A percentile compares a stretch with the other conserved stretches of the same genome.
Evolutionary conservation across 92 coral and sea anemone genomes (phyloP).

Genomic region (Porites lobata): DNA sequence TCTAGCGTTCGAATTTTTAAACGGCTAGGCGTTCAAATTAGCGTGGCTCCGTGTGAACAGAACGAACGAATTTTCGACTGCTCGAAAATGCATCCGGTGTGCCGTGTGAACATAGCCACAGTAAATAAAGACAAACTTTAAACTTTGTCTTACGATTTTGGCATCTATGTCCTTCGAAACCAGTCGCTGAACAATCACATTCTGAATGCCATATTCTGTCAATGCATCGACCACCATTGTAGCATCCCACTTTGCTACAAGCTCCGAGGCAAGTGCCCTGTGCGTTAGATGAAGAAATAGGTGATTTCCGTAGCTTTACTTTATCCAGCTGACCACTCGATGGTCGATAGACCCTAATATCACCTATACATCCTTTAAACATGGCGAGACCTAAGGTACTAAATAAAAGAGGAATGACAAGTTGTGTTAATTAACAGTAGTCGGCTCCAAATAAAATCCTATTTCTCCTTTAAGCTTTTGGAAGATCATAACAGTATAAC

Average conservation of each 20-base stretch:
- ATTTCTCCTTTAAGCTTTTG: background rate
- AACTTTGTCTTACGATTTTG: constrained; percentile 32
- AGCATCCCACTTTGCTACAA: constrained; percentile 51
- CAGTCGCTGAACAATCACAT: constrained; percentile 77
- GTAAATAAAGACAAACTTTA: background rate
- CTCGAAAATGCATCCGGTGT: no score
- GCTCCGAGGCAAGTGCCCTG: constrained; percentile 57
- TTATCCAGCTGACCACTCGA: constrained; percentile 29
- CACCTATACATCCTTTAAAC: constrained; percentile 46
- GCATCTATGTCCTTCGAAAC: constrained; percentile 58
- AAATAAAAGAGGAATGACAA: background rate
- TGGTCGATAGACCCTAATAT: constrained; percentile 22
- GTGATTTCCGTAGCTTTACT: background rate
- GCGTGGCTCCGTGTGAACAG: no score
- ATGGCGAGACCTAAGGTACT: background rate
- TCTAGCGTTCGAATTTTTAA: no score
- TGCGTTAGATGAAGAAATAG: background rate
- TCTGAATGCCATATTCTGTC: constrained; percentile 61
- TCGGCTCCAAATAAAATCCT: background rate
- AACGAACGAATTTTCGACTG: no score
- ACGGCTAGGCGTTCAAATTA: no score
- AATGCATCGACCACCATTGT: constrained; percentile 75
- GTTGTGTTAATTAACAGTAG: background rate
- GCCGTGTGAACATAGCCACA: background rate
- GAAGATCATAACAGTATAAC: background rate